phyloP scores from a whole-genome alignment of 2,113 vertebrate species.

The Lophochroa leadbeateri region DNA sequence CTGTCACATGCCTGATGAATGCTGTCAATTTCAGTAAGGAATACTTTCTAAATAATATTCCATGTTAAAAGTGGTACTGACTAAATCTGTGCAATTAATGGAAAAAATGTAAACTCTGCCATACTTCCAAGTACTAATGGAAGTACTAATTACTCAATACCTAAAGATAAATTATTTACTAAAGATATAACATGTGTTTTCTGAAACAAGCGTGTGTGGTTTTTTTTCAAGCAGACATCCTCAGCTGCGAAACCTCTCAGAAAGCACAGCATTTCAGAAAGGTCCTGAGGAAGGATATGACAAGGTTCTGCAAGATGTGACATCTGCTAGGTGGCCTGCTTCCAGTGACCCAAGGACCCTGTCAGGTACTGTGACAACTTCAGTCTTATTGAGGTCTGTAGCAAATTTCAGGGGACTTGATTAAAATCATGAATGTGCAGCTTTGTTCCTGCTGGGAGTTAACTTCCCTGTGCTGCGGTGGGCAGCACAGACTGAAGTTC shows the following conservation, averaged over 20 bases:
- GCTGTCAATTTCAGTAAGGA: background rate
- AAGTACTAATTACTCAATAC: background rate
- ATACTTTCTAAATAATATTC: background rate
- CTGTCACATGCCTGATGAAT: background rate
- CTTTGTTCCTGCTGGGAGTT: background rate
- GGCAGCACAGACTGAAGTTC: background rate
- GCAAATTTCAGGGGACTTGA: background rate
- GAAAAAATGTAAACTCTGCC: background rate
- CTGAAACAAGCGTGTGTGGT: background rate
- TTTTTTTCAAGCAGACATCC: conserved; percentile 15
- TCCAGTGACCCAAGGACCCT: background rate
- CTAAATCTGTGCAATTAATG: background rate
- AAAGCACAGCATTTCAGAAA: background rate
- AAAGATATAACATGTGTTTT: background rate
- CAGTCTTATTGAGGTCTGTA: background rate
- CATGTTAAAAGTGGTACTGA: background rate
- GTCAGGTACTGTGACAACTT: conserved; percentile 9
- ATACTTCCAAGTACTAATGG: background rate
- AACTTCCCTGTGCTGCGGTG: background rate
- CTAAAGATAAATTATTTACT: background rate
- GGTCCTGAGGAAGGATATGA: conserved; percentile 39
- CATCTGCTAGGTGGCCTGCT: conserved; percentile 16
- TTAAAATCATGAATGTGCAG: background rate
- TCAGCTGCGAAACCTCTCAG: background rate
- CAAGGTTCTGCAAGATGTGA: conserved; percentile 8